These are phyloP conservation scores for Drosophila ezoana DNA, from an alignment of 2,888 invertebrate species.

Conservation along the genomic window DNA sequence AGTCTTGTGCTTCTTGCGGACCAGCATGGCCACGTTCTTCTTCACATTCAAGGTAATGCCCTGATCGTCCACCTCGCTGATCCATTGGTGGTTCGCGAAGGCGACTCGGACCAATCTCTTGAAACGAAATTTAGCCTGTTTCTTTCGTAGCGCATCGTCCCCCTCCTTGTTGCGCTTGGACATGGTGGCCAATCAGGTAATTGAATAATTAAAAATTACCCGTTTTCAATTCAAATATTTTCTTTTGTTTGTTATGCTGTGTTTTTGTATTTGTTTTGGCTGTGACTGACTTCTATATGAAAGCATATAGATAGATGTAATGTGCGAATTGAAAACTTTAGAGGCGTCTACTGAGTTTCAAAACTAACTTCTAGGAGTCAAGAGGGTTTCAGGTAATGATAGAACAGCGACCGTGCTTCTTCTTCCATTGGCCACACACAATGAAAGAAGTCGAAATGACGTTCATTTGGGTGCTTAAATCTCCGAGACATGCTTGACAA, in stretches of 20 bases:
- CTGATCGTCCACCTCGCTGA: slow-evolving; percentile 49
- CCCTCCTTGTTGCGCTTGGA: slow-evolving; percentile 41
- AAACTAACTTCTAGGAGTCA: too few species aligned
- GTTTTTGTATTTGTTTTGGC: background rate
- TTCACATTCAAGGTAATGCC: slow-evolving; percentile 58
- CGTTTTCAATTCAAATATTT: background rate
- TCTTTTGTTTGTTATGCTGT: background rate
- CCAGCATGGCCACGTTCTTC: slow-evolving; percentile 62
- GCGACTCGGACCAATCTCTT: slow-evolving; percentile 45
- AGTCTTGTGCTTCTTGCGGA: slow-evolving; percentile 62
- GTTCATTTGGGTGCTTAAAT: too few species aligned
- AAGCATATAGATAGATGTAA: background rate
- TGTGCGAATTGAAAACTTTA: background rate
- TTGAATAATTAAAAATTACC: too few species aligned
- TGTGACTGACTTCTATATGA: background rate
- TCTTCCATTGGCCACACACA: too few species aligned
- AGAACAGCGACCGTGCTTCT: too few species aligned
- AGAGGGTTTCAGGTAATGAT: too few species aligned
- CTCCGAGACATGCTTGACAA: too few species aligned
- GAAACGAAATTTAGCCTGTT: slow-evolving; percentile 45
- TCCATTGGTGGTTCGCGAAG: slow-evolving; percentile 47
- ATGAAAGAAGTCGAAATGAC: too few species aligned
- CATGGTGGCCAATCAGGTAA: slow-evolving; percentile 9
- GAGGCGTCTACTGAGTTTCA: background rate
- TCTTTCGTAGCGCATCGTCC: slow-evolving; percentile 31